A percentile compares a stretch with the other conserved stretches of the same genome.
These are phyloP conservation scores for Cephus spinipes DNA, from an alignment of 2,888 invertebrate species.

Conservation along the genomic window DNA sequence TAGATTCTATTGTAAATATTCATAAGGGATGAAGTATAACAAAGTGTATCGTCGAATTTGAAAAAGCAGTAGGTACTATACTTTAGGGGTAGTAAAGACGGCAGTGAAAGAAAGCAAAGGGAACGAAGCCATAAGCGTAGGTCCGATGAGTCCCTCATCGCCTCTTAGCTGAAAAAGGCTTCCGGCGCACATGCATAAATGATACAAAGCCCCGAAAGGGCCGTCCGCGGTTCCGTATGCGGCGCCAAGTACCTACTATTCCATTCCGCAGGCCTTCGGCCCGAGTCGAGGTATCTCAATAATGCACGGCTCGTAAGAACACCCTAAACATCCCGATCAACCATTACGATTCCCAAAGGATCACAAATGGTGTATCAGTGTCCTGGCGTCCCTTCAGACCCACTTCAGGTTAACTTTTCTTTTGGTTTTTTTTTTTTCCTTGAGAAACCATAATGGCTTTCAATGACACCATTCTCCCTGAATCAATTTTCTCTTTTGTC, in stretches of 20 bases:
- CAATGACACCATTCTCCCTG: background rate
- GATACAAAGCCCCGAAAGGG: constrained; percentile 53
- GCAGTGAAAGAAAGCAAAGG: constrained; percentile 20
- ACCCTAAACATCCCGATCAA: constrained; percentile 57
- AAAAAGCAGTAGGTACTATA: background rate
- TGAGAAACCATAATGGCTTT: background rate
- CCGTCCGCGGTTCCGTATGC: constrained; percentile 41
- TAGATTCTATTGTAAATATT: too few species aligned
- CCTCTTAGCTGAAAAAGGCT: constrained; percentile 51
- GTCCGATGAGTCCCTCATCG: constrained; percentile 37
- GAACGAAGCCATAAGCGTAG: constrained; percentile 18
- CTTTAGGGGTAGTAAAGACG: background rate
- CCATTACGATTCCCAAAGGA: constrained; percentile 52
- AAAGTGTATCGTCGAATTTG: background rate
- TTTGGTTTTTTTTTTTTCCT: constrained; percentile 5
- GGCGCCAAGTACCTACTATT: constrained; percentile 21
- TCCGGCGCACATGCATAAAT: constrained; percentile 57
- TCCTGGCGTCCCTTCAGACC: constrained; percentile 29
- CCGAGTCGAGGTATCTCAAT: constrained; percentile 51
- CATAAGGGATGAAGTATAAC: background rate
- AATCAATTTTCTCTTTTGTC: background rate
- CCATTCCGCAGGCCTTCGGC: constrained; percentile 21
- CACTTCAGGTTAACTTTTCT: background rate
- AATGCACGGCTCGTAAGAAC: constrained; percentile 54
- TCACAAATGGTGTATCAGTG: constrained; percentile 56